Evolutionary conservation across 2,888 invertebrate species (phyloP), one percentile per base, ranked within the genome.

Genomic region (Tromatobia lineatoria): DNA sequence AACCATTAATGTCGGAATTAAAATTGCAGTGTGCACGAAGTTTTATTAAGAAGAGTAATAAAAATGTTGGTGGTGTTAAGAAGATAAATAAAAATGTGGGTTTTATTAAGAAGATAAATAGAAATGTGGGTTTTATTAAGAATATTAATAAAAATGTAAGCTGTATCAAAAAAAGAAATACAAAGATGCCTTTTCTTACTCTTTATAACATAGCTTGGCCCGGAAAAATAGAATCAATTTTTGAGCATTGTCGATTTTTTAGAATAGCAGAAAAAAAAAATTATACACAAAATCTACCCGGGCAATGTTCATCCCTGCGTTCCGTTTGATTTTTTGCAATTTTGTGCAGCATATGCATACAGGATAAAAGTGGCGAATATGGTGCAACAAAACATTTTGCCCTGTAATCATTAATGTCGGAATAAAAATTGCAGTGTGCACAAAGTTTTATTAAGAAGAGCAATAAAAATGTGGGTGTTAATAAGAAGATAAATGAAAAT

Each of bases 251-350:
- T n/a, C n/a, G n/a, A n/a, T n/a, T n/a, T n/a, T n/a, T n/a, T n/a
- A n/a, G n/a, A n/a, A n/a, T n/a, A n/a, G n/a, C n/a, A n/a, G n/a
- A n/a, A n/a, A n/a, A n/a, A n/a, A n/a, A n/a, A n/a, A n/a, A n/a
- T n/a, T n/a, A n/a, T n/a, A n/a, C n/a, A n/a, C n/a, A n/a, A n/a
- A n/a, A n/a, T n/a, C n/a, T n/a, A n/a, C n/a, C 82, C 89, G 91
- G 89, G 88, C 88, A 89, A 88, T 89, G 88, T 87, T 87, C 91
- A 89, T 91, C 90, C 92, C 90, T 91, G 89, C 91, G 82, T 87
- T 82, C 86, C 69, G 78, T 78, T 3, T 69, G 42, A 64, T 11
- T 13, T 6, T 42, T 42, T 29, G n/a, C 34, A 20, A 20, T 47
- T 11, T 20, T 45, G 4, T 18, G 38, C 6, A 45, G 20, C 45